phyloP scores from a whole-genome alignment of 2,113 vertebrate genomes.

The Zootoca vivipara region DNA sequence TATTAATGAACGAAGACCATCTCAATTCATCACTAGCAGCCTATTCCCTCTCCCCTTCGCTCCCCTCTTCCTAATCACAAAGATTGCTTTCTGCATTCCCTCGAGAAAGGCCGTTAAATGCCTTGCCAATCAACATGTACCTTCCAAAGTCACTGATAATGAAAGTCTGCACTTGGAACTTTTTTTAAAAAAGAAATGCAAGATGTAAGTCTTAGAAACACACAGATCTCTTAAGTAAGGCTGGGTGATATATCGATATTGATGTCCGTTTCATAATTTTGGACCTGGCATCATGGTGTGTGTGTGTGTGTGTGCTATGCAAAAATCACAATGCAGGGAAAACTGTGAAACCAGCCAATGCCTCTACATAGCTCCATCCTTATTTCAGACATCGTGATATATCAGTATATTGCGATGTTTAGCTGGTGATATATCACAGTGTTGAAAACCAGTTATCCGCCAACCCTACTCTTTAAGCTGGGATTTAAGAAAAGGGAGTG shows the following conservation, averaged over 20 bases:
- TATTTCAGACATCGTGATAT: too few species aligned
- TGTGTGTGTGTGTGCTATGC: too few species aligned
- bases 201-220: neutral
- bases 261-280: too few species aligned
- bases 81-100: neutral
- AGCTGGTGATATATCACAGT: too few species aligned
- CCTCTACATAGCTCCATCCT: too few species aligned
- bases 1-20: conserved; percentile 43
- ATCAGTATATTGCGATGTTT: too few species aligned
- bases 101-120: neutral
- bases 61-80: neutral
- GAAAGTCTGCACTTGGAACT: neutral
- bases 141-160: neutral
- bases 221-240: neutral
- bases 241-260: neutral
- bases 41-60: neutral
- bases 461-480: too few species aligned
- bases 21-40: neutral
- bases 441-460: too few species aligned
- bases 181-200: neutral
- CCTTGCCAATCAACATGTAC: neutral
- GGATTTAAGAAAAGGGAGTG: neutral
- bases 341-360: too few species aligned
- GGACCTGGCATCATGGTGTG: too few species aligned
- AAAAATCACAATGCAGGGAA: too few species aligned